Percentiles rank a stretch among this genome's conserved stretches.
phyloP scores from a whole-genome alignment of 1,140 invertebrate genomes.

The Galleria mellonella region DNA sequence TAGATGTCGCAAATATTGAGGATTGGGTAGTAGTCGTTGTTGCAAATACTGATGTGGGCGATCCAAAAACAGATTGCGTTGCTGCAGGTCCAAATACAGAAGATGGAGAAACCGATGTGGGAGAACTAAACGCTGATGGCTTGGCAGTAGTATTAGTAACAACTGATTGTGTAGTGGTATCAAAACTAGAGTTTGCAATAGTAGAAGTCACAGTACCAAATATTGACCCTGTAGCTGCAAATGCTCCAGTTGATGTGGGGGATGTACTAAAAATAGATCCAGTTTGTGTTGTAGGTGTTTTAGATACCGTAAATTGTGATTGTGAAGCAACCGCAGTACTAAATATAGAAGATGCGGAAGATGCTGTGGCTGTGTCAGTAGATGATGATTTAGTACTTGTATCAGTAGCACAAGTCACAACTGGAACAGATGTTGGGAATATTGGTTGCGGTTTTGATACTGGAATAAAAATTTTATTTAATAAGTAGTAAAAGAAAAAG shows the following conservation, averaged over 20 bases:
- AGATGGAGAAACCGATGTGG: slow-evolving; percentile 8
- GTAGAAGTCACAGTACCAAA: slow-evolving; percentile 7
- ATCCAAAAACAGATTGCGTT: slow-evolving; percentile 3
- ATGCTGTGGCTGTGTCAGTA: slow-evolving; percentile 4
- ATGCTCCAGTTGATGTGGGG: slow-evolving; percentile 3
- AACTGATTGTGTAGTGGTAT: slow-evolving; percentile 6
- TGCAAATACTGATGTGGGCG: slow-evolving; percentile 17
- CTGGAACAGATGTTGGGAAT: slow-evolving; percentile 4
- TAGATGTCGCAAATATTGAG: slow-evolving; percentile 8
- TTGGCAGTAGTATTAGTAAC: slow-evolving; percentile 10
- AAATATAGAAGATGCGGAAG: slow-evolving; percentile 33
- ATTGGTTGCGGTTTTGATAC: slow-evolving; percentile 3
- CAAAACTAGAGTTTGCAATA: background rate
- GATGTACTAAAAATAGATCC: slow-evolving; percentile 19
- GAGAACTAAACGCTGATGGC: slow-evolving; percentile 14
- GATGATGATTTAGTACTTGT: slow-evolving; percentile 1
- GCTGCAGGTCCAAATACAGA: slow-evolving; percentile 9
- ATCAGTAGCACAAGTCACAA: slow-evolving; percentile 5
- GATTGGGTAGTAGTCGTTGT: slow-evolving; percentile 6
- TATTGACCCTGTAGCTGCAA: background rate
- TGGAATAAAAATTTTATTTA: slow-evolving; percentile 8
- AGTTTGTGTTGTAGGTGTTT: slow-evolving; percentile 11
- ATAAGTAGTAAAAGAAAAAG: background rate
- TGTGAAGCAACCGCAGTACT: slow-evolving; percentile 26
- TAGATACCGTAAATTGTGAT: slow-evolving; percentile 5